Evolutionary conservation across 2,113 vertebrate species (phyloP).

Genomic region (Puntigrus tetrazona): DNA sequence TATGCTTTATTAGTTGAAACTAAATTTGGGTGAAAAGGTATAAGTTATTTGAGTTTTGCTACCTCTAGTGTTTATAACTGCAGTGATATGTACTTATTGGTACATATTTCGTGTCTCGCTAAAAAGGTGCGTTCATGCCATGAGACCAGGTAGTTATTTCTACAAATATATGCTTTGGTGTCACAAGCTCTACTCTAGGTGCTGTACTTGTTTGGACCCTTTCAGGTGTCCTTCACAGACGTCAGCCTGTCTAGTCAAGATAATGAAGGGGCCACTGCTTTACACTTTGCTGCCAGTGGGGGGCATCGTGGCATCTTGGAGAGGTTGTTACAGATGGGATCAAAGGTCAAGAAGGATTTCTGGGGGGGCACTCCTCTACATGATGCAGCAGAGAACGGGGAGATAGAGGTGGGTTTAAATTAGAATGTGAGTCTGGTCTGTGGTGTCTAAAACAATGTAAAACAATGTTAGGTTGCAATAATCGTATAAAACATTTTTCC

Average conservation of each 20-base stretch:
- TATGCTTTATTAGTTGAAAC: no score
- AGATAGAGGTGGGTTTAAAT: constrained; percentile 74
- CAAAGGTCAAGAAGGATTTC: constrained; percentile 76
- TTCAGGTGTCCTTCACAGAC: constrained; percentile 76
- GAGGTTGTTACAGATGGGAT: constrained; percentile 76
- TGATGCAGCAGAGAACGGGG: constrained; percentile 84
- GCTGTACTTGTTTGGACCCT: background rate
- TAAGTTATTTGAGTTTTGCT: no score
- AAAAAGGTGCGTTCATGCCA: no score
- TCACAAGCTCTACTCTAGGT: background rate
- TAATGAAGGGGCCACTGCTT: constrained; percentile 80
- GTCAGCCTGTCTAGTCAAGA: constrained; percentile 73
- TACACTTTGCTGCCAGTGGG: constrained; percentile 85
- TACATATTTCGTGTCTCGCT: no score
- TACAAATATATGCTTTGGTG: background rate
- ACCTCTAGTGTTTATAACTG: no score
- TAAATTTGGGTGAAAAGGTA: no score
- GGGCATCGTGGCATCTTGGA: constrained; percentile 81
- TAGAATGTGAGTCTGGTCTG: background rate
- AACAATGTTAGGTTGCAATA: no score
- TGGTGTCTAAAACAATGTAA: background rate
- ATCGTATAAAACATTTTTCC: background rate
- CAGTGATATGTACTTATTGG: no score
- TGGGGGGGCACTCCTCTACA: constrained; percentile 87
- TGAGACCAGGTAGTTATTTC: no score